These are phyloP conservation scores for Cecidostiba fungosa DNA, from an alignment of 2,888 invertebrate species.

Conservation along the genomic window DNA sequence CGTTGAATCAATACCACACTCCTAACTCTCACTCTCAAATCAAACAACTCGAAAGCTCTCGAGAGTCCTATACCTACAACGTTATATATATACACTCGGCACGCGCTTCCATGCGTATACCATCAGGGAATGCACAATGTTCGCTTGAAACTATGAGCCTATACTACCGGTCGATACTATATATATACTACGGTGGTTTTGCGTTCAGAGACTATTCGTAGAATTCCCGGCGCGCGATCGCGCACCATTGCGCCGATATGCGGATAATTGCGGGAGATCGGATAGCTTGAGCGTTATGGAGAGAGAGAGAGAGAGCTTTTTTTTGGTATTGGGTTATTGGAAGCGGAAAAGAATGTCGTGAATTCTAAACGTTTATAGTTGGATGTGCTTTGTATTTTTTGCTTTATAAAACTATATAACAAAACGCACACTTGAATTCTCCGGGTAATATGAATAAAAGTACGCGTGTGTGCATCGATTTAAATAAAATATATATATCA, in stretches of 20 bases:
- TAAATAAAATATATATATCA: neutral
- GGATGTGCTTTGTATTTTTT: neutral
- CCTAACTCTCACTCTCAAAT: neutral
- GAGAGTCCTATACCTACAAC: neutral
- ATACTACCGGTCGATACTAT: neutral
- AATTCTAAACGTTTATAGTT: neutral
- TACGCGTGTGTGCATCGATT: neutral
- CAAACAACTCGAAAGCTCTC: slow-evolving; percentile 7
- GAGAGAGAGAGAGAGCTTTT: neutral
- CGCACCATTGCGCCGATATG: neutral
- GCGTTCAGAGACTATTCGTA: neutral
- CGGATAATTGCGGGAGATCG: neutral
- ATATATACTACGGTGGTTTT: neutral
- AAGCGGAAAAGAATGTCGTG: too few species aligned
- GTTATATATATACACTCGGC: neutral
- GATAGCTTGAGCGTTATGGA: neutral
- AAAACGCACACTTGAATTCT: neutral
- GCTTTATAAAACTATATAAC: neutral
- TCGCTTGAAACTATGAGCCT: neutral
- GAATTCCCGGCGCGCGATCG: slow-evolving; percentile 1
- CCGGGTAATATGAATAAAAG: neutral
- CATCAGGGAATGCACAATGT: slow-evolving; percentile 35
- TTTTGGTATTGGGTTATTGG: neutral
- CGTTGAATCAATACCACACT: neutral
- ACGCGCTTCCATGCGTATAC: slow-evolving; percentile 2